A percentile compares a stretch with the other conserved stretches of the same genome.
Evolutionary conservation across 2,888 invertebrate genomes (phyloP).

Genomic region (Agriotes lineatus): DNA sequence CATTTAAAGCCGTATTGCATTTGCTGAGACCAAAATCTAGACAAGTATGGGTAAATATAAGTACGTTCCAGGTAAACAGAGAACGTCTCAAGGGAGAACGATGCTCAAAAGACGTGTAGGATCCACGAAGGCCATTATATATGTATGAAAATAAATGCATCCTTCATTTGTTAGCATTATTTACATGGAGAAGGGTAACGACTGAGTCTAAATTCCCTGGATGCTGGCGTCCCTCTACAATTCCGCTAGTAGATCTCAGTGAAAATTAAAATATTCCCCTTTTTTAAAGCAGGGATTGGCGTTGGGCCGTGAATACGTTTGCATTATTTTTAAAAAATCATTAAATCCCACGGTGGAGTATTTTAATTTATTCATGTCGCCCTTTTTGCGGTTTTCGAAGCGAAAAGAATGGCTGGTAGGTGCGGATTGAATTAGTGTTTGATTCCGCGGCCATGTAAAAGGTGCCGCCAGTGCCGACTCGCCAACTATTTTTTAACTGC

Average conservation of each 20-base stretch:
- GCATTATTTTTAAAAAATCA: conserved; percentile 23
- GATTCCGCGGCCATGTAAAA: conserved; percentile 14
- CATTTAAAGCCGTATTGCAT: too few species aligned
- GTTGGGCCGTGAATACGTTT: conserved; percentile 9
- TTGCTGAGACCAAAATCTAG: neutral
- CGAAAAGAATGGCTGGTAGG: conserved; percentile 15
- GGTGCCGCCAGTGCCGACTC: neutral
- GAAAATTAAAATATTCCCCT: conserved; percentile 13
- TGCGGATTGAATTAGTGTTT: conserved; percentile 25
- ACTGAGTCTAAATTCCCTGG: conserved; percentile 19
- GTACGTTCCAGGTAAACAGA: conserved; percentile 15
- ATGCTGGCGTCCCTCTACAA: neutral
- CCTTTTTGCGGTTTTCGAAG: conserved; percentile 19
- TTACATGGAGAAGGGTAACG: conserved; percentile 13
- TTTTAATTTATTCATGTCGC: conserved; percentile 28
- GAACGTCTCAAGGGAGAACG: conserved; percentile 18
- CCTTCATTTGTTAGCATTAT: conserved; percentile 34
- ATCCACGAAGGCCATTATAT: conserved; percentile 7
- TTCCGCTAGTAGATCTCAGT: neutral
- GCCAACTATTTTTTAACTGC: neutral
- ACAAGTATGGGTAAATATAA: neutral
- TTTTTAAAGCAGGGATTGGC: neutral
- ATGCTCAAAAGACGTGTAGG: conserved; percentile 14
- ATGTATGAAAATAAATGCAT: conserved; percentile 37
- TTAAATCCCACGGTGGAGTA: conserved; percentile 13